Percentiles rank a stretch among this genome's conserved stretches.
Evolutionary conservation across 2,797 vertebrate genomes (phyloP).

Genomic region (Phaenicophaeus curvirostris): DNA sequence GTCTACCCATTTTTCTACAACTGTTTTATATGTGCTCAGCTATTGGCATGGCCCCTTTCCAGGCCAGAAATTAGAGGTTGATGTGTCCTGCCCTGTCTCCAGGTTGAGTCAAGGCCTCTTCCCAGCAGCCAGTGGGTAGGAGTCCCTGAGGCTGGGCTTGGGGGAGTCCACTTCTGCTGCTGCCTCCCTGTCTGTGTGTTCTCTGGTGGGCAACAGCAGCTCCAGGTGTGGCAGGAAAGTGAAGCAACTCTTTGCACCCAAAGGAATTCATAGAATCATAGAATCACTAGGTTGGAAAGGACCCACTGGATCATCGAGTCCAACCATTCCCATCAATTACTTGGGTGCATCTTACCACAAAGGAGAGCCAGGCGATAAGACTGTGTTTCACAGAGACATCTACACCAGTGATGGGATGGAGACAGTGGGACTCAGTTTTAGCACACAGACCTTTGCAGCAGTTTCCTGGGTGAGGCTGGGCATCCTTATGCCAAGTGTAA

Average conservation of each 20-base stretch:
- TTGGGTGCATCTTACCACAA: background rate
- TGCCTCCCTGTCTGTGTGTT: background rate
- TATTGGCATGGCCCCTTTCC: accelerated
- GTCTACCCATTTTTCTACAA: background rate
- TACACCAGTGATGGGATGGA: background rate
- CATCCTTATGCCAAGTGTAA: background rate
- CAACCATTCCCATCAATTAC: no score
- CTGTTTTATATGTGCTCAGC: accelerated
- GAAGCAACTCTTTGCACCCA: background rate
- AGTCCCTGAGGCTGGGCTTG: background rate
- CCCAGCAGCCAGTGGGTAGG: background rate
- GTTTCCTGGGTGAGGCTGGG: background rate
- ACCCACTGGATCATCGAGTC: no score
- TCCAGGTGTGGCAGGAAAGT: background rate
- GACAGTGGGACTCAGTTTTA: background rate
- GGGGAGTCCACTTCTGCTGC: background rate
- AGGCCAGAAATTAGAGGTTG: background rate
- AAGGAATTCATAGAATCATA: no score
- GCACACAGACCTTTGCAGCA: background rate
- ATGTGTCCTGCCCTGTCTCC: background rate
- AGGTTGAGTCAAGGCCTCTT: background rate
- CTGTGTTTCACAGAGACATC: background rate
- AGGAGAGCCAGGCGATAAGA: background rate
- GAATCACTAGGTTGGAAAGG: no score
- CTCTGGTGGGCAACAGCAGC: background rate